Conservation (phyloP, 1,140 invertebrate genomes). For the Gerris buenoi region DNA sequence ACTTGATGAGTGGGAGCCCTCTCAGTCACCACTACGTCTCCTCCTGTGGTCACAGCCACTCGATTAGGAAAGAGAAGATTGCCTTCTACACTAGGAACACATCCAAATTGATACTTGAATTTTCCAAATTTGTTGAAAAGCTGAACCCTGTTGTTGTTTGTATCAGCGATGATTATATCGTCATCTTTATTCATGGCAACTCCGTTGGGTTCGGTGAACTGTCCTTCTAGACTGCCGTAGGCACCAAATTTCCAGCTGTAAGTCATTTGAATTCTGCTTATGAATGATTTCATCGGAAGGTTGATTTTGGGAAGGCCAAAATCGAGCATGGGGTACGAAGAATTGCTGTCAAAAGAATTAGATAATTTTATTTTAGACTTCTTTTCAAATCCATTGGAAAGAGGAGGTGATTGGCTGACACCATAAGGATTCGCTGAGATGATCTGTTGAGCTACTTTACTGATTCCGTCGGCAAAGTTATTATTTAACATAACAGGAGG, state of each 20-base stretch:
- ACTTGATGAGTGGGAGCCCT: constrained; percentile 94
- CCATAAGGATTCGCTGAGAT: neutral
- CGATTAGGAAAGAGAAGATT: constrained; percentile 95
- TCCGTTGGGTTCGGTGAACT: constrained; percentile 97
- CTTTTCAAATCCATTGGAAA: constrained; percentile 4
- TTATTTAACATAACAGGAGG: neutral
- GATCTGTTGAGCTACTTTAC: constrained; percentile 1
- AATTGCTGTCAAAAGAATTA: constrained; percentile 1
- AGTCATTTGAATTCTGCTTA: constrained; percentile 97
- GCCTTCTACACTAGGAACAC: constrained; percentile 66
- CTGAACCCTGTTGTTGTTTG: constrained; percentile 97
- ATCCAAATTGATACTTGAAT: constrained; percentile 99
- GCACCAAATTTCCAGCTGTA: constrained; percentile 99
- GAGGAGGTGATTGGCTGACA: neutral
- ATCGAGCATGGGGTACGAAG: constrained; percentile 41
- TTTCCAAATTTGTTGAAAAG: constrained; percentile 98
- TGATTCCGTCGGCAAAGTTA: neutral
- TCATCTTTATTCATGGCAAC: constrained; percentile 98
- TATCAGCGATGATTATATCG: constrained; percentile 98
- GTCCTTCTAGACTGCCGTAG: constrained; percentile 95
- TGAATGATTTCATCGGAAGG: constrained; percentile 66
- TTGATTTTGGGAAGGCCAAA: constrained; percentile 39
- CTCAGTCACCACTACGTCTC: constrained; percentile 98
- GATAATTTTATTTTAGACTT: constrained; percentile 8
- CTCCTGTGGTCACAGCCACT: constrained; percentile 91